phyloP scores from a whole-genome alignment of 2,797 vertebrate genomes.

The Etheostoma perlongum region DNA sequence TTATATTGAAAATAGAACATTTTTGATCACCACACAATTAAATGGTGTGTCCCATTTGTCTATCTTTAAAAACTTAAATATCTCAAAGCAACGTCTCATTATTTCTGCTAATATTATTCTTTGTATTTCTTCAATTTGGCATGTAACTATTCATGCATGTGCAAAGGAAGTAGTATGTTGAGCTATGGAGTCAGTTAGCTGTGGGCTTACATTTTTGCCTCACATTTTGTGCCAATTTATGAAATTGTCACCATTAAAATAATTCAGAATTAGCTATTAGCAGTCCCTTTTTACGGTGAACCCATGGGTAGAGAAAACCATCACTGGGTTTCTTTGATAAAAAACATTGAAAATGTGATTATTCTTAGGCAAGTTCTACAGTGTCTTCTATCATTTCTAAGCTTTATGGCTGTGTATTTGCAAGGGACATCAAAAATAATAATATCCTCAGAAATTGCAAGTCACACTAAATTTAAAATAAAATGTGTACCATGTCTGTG shows the following conservation, averaged over 20 bases:
- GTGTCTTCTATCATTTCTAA: background rate
- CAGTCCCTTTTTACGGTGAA: background rate
- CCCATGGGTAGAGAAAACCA: background rate
- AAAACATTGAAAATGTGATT: background rate
- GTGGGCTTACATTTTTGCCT: background rate
- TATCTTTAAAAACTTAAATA: background rate
- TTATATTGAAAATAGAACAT: background rate
- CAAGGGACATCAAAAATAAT: background rate
- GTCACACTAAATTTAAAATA: background rate
- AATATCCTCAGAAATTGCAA: background rate
- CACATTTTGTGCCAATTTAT: background rate
- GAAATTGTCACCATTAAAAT: background rate
- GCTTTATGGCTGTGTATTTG: rapidly evolving
- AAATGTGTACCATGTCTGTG: background rate
- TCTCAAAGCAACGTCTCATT: background rate
- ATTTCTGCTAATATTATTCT: background rate
- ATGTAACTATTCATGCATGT: background rate
- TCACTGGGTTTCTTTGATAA: background rate
- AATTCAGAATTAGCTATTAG: background rate
- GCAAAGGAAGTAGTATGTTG: slow-evolving; percentile 1
- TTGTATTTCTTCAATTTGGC: background rate
- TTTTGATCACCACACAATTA: background rate
- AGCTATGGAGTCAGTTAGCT: background rate
- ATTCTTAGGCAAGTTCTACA: background rate
- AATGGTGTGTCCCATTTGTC: background rate